Conservation (phyloP, 2,797 vertebrate genomes). For the Bradypodion pumilum region DNA sequence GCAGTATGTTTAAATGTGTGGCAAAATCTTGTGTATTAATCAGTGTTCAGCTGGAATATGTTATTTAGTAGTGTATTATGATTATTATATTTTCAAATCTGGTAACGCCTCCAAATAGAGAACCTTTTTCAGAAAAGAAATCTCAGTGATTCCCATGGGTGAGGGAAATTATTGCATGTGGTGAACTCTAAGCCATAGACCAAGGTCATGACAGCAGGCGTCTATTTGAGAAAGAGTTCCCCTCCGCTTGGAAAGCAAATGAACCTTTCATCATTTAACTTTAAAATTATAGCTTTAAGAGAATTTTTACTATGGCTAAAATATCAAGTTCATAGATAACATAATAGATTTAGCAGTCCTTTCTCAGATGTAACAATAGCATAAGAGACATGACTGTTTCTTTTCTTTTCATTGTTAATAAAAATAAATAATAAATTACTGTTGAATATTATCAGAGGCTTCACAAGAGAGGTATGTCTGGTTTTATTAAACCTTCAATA, state of each 20-base stretch:
- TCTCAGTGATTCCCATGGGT: conserved; percentile 66
- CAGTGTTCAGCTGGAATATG: conserved; percentile 30
- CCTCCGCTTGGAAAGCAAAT: conserved; percentile 78
- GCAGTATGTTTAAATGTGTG: conserved; percentile 29
- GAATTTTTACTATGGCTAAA: conserved; percentile 73
- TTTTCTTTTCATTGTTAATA: conserved; percentile 56
- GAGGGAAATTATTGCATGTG: conserved; percentile 73
- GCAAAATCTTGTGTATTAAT: conserved; percentile 19
- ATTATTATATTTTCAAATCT: conserved; percentile 39
- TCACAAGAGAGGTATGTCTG: not conserved
- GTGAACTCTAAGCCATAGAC: conserved; percentile 75
- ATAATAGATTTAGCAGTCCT: conserved; percentile 70
- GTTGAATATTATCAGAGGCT: conserved; percentile 23
- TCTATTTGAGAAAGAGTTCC: conserved; percentile 75
- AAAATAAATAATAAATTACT: conserved; percentile 44
- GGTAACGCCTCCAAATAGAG: conserved; percentile 51
- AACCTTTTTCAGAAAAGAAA: conserved; percentile 68
- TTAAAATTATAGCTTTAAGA: conserved; percentile 69
- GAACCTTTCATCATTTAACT: conserved; percentile 75
- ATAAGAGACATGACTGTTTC: conserved; percentile 32
- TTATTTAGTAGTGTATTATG: conserved; percentile 18
- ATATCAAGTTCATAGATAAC: conserved; percentile 75
- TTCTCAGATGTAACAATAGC: conserved; percentile 57
- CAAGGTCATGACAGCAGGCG: conserved; percentile 72
- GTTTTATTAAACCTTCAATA: not conserved